phyloP scores from a whole-genome alignment of 2,888 invertebrate genomes.

The Cacoxenus indagator region DNA sequence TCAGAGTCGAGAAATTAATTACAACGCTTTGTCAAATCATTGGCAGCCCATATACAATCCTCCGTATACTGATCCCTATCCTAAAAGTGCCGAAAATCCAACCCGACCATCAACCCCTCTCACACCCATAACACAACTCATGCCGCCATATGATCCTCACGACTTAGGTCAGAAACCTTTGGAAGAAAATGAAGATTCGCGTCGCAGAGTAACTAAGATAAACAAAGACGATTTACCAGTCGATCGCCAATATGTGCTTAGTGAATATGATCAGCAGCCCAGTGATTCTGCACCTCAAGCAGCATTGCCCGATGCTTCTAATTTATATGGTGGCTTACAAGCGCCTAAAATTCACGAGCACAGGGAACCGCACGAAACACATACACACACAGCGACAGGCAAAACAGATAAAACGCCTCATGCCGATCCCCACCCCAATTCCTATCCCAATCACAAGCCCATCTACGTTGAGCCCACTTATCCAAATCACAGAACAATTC shows the following conservation, averaged over 20 bases:
- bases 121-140: constrained; percentile 25
- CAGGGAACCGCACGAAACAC: not conserved
- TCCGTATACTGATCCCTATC: constrained; percentile 20
- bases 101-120: constrained; percentile 20
- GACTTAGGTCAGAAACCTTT: constrained; percentile 31
- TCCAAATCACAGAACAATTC: constrained; percentile 21
- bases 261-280: constrained; percentile 22
- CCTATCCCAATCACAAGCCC: constrained; percentile 25
- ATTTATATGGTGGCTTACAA: constrained; percentile 43
- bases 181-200: constrained; percentile 11
- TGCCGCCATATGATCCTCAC: constrained; percentile 31
- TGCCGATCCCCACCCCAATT: not conserved
- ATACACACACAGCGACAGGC: not conserved
- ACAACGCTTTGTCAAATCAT: constrained; percentile 23
- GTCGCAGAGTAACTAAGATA: constrained; percentile 24
- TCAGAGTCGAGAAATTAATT: constrained; percentile 44
- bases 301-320: constrained; percentile 31
- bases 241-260: constrained; percentile 21
- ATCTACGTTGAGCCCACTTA: constrained; percentile 8
- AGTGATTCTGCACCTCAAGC: constrained; percentile 20
- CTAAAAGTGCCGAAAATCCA: constrained; percentile 12
- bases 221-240: constrained; percentile 32
- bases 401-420: not conserved
- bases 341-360: constrained; percentile 37
- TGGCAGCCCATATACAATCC: constrained; percentile 33